Percentiles rank a stretch among this genome's conserved stretches.
phyloP scores from a whole-genome alignment of 2,797 vertebrate species.

The Emys orbicularis region DNA sequence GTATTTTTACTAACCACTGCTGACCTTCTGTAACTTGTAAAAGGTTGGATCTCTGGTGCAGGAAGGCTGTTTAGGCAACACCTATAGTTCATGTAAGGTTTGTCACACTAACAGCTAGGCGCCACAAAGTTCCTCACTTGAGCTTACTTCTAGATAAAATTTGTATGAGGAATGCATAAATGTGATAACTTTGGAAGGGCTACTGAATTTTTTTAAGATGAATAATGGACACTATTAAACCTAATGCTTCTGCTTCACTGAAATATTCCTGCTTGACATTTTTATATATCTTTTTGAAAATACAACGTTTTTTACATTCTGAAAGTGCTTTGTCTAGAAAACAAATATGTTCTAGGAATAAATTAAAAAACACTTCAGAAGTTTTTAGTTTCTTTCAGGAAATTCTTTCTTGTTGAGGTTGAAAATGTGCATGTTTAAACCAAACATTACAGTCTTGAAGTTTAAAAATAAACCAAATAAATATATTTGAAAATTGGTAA shows the following conservation, averaged over 20 bases:
- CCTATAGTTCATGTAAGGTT: not conserved
- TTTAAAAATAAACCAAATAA: not conserved
- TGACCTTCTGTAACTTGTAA: not conserved
- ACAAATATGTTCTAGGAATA: not conserved
- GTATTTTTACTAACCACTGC: not conserved
- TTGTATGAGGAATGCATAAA: not conserved
- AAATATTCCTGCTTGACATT: not conserved
- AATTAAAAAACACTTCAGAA: not conserved
- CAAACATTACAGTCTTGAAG: not conserved
- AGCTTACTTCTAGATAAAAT: not conserved
- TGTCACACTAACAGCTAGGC: not conserved
- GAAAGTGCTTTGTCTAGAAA: not conserved
- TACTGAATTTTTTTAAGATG: not conserved
- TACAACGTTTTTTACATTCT: not conserved
- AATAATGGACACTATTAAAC: not conserved
- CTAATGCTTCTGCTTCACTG: not conserved
- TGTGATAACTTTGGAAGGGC: fast-evolving
- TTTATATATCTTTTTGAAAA: not conserved
- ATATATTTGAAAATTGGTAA: not conserved
- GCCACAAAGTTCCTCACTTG: not conserved
- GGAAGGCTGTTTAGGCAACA: not conserved
- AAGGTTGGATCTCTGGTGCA: not conserved
- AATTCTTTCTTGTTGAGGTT: not conserved
- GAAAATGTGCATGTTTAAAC: not conserved
- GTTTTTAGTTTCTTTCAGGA: constrained; percentile 1